Conservation (phyloP, 2,113 vertebrate genomes). For the Echinops telfairi region DNA sequence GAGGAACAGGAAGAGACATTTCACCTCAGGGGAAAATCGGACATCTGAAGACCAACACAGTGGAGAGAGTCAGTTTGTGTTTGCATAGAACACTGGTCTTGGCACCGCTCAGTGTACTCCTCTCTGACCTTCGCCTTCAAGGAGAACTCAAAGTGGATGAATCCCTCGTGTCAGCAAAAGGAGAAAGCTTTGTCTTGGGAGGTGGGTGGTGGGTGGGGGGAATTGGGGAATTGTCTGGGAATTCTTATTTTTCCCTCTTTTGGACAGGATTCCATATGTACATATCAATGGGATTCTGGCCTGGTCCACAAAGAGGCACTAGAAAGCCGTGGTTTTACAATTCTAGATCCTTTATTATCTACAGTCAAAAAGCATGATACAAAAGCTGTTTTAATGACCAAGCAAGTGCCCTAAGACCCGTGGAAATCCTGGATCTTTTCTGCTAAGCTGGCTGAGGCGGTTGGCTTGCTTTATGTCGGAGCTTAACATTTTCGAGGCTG, state of each 20-base stretch:
- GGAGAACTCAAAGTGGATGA: background rate
- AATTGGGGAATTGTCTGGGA: background rate
- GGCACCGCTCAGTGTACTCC: background rate
- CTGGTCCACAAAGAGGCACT: slow-evolving; percentile 39
- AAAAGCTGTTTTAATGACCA: slow-evolving; percentile 79
- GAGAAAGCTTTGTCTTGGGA: background rate
- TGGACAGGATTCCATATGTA: background rate
- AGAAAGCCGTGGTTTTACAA: slow-evolving; percentile 25
- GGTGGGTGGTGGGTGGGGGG: background rate
- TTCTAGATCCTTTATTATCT: slow-evolving; percentile 83
- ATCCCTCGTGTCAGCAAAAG: background rate
- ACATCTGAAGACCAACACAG: slow-evolving; percentile 21
- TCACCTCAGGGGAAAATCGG: slow-evolving; percentile 20
- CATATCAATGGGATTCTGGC: background rate
- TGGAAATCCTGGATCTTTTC: slow-evolving; percentile 63
- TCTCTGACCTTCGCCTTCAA: background rate
- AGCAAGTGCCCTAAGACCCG: slow-evolving; percentile 26
- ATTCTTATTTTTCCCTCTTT: background rate
- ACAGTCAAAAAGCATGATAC: slow-evolving; percentile 74
- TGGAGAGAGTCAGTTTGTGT: background rate
- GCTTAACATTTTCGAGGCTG: slow-evolving; percentile 95
- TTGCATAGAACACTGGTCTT: background rate
- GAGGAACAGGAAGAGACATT: background rate
- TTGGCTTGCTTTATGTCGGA: slow-evolving; percentile 65
- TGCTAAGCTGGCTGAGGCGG: slow-evolving; percentile 36